Conservation (phyloP, 1,140 invertebrate genomes). For the Acromyrmex charruanus region DNA sequence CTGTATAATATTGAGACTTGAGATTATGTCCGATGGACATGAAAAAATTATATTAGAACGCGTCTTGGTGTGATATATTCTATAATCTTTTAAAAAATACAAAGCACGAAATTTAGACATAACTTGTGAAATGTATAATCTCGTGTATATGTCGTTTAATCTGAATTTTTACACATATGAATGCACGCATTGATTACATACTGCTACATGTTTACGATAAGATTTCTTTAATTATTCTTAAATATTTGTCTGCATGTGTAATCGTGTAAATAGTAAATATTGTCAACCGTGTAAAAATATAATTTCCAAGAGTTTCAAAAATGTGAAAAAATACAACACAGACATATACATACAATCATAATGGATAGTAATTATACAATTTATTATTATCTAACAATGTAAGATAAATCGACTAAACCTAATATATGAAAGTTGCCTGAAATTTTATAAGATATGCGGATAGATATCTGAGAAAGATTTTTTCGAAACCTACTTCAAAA, state of each 20-base stretch:
- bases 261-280: constrained; percentile 26
- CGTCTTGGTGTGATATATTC: background rate
- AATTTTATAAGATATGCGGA: background rate
- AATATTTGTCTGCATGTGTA: constrained; percentile 42
- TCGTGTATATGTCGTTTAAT: constrained; percentile 3
- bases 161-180: background rate
- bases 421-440: background rate
- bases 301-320: background rate
- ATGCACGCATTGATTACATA: background rate
- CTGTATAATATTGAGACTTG: background rate
- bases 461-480: background rate
- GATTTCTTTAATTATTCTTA: constrained; percentile 34
- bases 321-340: background rate
- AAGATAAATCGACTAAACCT: constrained; percentile 16
- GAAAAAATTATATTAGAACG: background rate
- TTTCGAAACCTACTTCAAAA: background rate
- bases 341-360: background rate
- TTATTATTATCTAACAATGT: constrained; percentile 18
- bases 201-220: constrained; percentile 2
- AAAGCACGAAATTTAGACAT: background rate
- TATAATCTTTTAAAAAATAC: background rate
- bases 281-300: constrained; percentile 17
- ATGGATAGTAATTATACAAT: background rate
- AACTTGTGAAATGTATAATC: constrained; percentile 16
- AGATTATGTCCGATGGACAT: background rate